A percentile compares a stretch with the other conserved stretches of the same genome.
phyloP scores from a whole-genome alignment of 2,113 vertebrate species.

The Cricetomys ansorgei region DNA sequence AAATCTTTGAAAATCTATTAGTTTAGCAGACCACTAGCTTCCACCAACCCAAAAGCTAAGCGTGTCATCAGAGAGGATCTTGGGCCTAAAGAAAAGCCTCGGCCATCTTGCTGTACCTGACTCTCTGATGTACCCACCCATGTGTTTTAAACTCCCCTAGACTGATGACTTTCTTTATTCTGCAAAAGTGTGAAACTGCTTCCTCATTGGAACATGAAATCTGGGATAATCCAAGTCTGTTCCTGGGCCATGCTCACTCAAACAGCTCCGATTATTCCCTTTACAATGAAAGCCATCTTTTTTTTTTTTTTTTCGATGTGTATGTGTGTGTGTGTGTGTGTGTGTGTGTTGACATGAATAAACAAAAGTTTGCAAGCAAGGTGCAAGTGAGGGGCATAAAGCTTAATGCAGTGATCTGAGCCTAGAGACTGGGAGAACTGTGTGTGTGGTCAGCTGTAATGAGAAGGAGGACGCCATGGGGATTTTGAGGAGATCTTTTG shows the following conservation, averaged over 20 bases:
- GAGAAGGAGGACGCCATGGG: not conserved
- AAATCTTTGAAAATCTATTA: not conserved
- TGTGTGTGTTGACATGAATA: not conserved
- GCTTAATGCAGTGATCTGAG: rapidly evolving
- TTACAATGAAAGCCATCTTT: not conserved
- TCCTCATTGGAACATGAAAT: not conserved
- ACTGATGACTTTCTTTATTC: not conserved
- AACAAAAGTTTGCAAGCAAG: not conserved
- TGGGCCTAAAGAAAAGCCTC: not conserved
- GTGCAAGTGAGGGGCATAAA: not conserved
- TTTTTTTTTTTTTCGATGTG: no score
- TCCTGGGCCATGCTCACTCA: not conserved
- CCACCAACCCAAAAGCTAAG: not conserved
- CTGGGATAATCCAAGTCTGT: not conserved
- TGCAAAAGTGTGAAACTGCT: not conserved
- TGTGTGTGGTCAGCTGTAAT: not conserved
- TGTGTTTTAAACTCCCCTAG: not conserved
- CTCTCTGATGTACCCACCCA: not conserved
- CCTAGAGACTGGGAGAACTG: not conserved
- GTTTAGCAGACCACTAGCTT: not conserved
- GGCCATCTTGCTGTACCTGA: not conserved
- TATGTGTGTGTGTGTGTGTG: no score
- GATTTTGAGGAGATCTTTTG: not conserved
- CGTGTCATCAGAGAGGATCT: not conserved
- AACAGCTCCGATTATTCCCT: not conserved